phyloP scores from a whole-genome alignment of 2,113 vertebrate genomes.

The Enhydra lutris region DNA sequence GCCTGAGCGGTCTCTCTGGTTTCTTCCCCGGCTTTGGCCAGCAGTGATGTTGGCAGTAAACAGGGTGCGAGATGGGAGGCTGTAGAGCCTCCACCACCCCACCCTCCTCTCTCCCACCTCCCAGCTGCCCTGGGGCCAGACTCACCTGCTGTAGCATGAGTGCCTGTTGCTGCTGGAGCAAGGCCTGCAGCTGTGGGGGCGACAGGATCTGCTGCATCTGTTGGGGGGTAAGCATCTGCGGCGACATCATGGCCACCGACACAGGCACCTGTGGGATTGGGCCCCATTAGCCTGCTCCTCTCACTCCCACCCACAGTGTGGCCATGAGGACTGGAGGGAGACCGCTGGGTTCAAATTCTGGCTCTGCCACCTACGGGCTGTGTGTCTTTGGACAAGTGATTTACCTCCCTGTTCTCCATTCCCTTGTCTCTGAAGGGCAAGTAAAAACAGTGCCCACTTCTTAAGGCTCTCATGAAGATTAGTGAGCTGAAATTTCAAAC shows the following conservation, averaged over 20 bases:
- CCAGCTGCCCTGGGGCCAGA: not conserved
- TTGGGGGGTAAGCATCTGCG: constrained; percentile 98
- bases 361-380: not conserved
- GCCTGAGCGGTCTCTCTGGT: constrained; percentile 80
- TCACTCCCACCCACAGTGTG: fast-evolving
- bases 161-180: constrained; percentile 97
- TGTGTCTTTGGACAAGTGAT: not conserved
- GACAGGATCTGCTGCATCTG: constrained; percentile 99
- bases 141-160: constrained; percentile 98
- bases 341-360: not conserved
- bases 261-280: constrained; percentile 88
- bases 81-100: constrained; percentile 37
- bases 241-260: constrained; percentile 99
- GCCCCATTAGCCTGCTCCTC: not conserved
- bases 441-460: not conserved
- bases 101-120: too few species aligned
- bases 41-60: constrained; percentile 74
- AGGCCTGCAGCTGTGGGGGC: constrained; percentile 95
- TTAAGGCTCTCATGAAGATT: not conserved
- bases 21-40: constrained; percentile 67
- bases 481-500: too few species aligned
- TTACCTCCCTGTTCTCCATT: not conserved
- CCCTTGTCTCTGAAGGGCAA: not conserved
- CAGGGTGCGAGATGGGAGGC: constrained; percentile 63
- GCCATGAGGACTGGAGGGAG: fast-evolving